Conservation (phyloP, 1,140 invertebrate species). For the Bombus fervidus region DNA sequence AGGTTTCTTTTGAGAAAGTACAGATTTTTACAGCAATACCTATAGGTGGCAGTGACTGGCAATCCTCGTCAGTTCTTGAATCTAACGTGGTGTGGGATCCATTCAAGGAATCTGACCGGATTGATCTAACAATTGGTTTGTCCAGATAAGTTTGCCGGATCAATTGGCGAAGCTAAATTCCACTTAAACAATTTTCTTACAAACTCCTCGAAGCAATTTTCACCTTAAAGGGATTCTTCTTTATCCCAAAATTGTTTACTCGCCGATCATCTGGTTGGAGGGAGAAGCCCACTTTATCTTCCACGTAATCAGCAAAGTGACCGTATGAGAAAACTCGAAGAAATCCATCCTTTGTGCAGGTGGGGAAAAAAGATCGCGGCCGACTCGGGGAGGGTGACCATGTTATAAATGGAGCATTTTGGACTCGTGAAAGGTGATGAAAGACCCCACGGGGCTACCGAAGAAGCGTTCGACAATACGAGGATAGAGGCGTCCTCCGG, state of each 20-base stretch:
- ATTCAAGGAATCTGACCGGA: too few relatives aligned
- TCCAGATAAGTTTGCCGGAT: too few relatives aligned
- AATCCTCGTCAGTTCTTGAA: too few relatives aligned
- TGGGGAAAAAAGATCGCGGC: conserved; percentile 38
- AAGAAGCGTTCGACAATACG: conserved; percentile 60
- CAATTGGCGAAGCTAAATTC: background rate
- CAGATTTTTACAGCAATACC: too few relatives aligned
- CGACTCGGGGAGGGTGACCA: conserved; percentile 35
- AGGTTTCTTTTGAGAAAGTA: too few relatives aligned
- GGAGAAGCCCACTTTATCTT: background rate
- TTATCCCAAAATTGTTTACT: background rate
- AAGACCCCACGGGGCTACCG: conserved; percentile 50
- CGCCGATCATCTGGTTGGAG: background rate
- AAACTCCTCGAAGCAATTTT: background rate
- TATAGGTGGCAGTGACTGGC: too few relatives aligned
- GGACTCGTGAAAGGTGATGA: conserved; percentile 61
- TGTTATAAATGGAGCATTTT: conserved; percentile 62
- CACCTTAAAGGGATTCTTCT: background rate
- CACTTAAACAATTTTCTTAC: background rate
- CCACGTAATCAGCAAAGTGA: conserved; percentile 39
- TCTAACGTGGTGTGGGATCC: too few relatives aligned
- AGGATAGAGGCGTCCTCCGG: conserved; percentile 40
- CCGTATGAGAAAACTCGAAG: conserved; percentile 16
- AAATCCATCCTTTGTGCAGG: conserved; percentile 31
- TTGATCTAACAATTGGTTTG: too few relatives aligned